Conservation (phyloP, 2,113 vertebrate species). For the Poecile atricapillus region DNA sequence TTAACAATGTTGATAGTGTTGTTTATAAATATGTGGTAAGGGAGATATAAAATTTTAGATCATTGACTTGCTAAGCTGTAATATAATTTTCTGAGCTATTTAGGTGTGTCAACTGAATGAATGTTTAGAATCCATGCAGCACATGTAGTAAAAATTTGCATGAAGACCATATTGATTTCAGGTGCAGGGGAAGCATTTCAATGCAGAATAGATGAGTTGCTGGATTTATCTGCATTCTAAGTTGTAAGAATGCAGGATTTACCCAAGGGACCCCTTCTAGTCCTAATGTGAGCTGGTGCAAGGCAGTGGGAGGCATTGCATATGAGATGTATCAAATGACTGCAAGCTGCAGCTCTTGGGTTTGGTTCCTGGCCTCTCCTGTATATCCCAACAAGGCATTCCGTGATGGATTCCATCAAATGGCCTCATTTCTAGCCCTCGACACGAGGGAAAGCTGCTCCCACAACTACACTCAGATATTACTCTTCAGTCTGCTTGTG, state of each 20-base stretch:
- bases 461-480: not conserved
- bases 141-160: constrained; percentile 31
- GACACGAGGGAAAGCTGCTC: not conserved
- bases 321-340: rapidly evolving
- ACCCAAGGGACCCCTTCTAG: not conserved
- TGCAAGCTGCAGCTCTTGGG: not conserved
- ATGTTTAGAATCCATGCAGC: not conserved
- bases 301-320: not conserved
- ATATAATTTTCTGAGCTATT: constrained; percentile 3
- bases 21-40: constrained; percentile 32
- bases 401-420: rapidly evolving
- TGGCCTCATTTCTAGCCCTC: not conserved
- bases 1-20: not conserved
- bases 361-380: not conserved
- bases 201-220: not conserved
- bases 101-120: not conserved
- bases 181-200: not conserved
- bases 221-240: constrained; percentile 4
- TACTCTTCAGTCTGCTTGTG: not conserved
- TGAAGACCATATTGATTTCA: constrained; percentile 11
- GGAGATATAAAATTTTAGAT: constrained; percentile 32
- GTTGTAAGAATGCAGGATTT: not conserved
- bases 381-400: not conserved
- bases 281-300: not conserved
- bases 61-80: constrained; percentile 24